Evolutionary conservation across 2,888 invertebrate species (phyloP).

Genomic region (Drosophila pseudotalamancana): DNA sequence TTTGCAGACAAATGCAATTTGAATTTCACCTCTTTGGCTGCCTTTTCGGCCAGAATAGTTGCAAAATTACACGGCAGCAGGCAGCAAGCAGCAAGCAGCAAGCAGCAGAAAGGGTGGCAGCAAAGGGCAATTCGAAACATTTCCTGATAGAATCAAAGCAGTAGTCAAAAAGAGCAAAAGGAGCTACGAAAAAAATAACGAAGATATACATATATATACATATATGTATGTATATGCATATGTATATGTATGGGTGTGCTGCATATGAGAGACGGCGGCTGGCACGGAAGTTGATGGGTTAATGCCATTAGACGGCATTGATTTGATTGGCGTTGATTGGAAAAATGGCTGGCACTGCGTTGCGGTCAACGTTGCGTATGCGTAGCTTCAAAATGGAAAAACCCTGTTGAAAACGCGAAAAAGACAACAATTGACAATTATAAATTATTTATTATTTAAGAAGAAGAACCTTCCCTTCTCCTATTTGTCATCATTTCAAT

Average conservation of each 20-base stretch:
- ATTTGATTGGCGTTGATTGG: conserved; percentile 83
- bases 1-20: conserved; percentile 66
- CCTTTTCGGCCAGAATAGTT: conserved; percentile 30
- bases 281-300: conserved; percentile 73
- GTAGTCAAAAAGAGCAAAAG: conserved; percentile 13
- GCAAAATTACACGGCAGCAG: conserved; percentile 64
- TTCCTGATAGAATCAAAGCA: conserved; percentile 75
- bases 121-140: conserved; percentile 50
- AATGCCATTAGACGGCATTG: conserved; percentile 81
- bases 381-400: conserved; percentile 29
- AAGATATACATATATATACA: conserved; percentile 34
- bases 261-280: conserved; percentile 30
- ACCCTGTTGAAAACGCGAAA: background rate
- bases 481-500: background rate
- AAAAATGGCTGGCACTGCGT: conserved; percentile 51
- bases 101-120: background rate
- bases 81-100: conserved; percentile 8
- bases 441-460: background rate
- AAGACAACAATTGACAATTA: too few species aligned
- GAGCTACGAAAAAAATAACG: conserved; percentile 13
- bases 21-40: conserved; percentile 33
- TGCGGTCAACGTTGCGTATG: conserved; percentile 45
- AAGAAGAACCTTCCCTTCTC: background rate
- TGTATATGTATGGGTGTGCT: too few species aligned
- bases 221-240: too few species aligned